Conservation (phyloP, 2,797 vertebrate genomes). For the Taenioides sp. region DNA sequence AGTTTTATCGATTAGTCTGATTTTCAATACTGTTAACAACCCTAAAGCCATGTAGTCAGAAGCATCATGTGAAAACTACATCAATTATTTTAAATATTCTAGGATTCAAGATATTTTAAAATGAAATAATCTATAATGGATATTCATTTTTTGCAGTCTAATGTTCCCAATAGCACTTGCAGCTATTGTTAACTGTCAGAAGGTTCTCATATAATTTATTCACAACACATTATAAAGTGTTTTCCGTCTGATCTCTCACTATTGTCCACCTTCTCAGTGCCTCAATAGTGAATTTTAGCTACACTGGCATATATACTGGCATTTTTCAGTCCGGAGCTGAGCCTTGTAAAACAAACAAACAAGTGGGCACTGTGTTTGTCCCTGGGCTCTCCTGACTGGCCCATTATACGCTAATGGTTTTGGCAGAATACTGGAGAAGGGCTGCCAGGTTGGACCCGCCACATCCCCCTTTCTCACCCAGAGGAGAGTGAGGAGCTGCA, state of each 20-base stretch:
- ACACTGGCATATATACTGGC: conserved; percentile 59
- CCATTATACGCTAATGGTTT: conserved; percentile 72
- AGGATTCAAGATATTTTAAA: not conserved
- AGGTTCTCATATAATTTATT: conserved; percentile 31
- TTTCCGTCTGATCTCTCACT: conserved; percentile 18
- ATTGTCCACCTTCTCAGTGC: conserved; percentile 29
- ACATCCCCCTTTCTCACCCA: conserved; percentile 59
- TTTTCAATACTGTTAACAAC: too few relatives aligned
- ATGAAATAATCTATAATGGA: not conserved
- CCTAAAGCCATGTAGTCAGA: too few relatives aligned
- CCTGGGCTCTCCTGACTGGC: conserved; percentile 69
- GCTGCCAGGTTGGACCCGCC: conserved; percentile 58
- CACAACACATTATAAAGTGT: conserved; percentile 31
- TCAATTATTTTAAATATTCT: not conserved
- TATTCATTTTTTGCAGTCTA: not conserved
- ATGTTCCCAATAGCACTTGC: not conserved
- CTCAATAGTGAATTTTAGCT: conserved; percentile 43
- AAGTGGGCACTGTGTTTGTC: conserved; percentile 65
- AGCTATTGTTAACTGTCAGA: not conserved
- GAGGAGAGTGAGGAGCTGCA: conserved; percentile 41
- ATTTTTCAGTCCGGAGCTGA: conserved; percentile 60
- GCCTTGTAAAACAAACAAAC: conserved; percentile 73
- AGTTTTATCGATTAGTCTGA: too few relatives aligned
- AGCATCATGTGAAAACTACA: too few relatives aligned
- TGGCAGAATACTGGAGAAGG: conserved; percentile 62